Evolutionary conservation across 2,113 vertebrate species (phyloP).

Genomic region (Carassius carassius): DNA sequence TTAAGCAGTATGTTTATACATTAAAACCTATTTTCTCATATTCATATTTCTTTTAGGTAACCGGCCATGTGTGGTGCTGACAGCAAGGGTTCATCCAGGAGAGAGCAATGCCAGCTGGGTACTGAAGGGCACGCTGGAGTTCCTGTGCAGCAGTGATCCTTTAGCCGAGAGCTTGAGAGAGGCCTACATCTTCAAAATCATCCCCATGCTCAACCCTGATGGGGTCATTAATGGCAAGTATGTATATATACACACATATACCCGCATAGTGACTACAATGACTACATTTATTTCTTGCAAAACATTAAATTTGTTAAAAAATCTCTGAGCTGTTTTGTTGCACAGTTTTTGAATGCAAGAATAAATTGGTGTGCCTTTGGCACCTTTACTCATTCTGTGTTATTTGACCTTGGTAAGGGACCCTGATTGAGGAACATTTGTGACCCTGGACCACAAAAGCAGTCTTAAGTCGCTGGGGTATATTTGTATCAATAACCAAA

Average conservation of each 20-base stretch:
- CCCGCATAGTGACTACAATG: neutral
- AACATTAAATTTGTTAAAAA: neutral
- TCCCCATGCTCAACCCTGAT: slow-evolving; percentile 95
- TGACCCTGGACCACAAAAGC: too few relatives aligned
- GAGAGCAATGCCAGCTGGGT: slow-evolving; percentile 96
- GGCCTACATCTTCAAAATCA: slow-evolving; percentile 90
- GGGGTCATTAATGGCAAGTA: slow-evolving; percentile 94
- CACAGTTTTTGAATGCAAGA: neutral
- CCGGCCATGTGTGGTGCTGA: slow-evolving; percentile 84
- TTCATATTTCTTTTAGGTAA: slow-evolving; percentile 68
- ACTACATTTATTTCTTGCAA: neutral
- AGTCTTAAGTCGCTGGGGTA: too few relatives aligned
- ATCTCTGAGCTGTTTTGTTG: neutral
- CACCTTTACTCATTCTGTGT: neutral
- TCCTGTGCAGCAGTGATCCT: slow-evolving; percentile 83
- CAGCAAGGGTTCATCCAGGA: slow-evolving; percentile 87
- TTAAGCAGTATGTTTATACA: neutral
- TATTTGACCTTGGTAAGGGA: neutral
- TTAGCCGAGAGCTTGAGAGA: slow-evolving; percentile 85
- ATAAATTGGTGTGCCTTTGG: neutral
- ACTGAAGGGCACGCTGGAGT: slow-evolving; percentile 93
- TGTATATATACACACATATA: slow-evolving; percentile 59
- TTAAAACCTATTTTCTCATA: neutral
- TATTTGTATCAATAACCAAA: too few relatives aligned
- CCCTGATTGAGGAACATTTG: neutral